Conservation (phyloP, 2,888 invertebrate species). For the Taphrorychus bicolor region DNA sequence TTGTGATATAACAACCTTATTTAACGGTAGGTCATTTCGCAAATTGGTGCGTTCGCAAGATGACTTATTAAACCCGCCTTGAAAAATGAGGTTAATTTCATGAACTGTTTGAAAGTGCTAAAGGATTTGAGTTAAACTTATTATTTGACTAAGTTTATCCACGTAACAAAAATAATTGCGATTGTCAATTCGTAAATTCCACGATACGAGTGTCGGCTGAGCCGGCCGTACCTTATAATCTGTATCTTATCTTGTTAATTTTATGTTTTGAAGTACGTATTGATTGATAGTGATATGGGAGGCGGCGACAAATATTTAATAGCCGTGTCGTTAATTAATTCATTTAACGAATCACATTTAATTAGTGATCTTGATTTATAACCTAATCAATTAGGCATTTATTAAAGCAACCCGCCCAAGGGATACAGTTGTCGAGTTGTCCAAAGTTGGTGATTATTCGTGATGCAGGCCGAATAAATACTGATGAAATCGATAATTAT, state of each 20-base stretch:
- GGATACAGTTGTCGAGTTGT: conserved; percentile 23
- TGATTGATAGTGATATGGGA: conserved; percentile 32
- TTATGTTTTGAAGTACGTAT: conserved; percentile 27
- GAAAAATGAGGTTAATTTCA: conserved; percentile 34
- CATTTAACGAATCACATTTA: conserved; percentile 36
- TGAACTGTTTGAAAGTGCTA: no score
- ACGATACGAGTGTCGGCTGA: conserved; percentile 14
- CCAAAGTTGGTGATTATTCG: conserved; percentile 22
- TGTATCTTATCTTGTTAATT: conserved; percentile 33
- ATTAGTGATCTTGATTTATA: conserved; percentile 39
- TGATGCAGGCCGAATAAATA: conserved; percentile 1
- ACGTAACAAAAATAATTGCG: no score
- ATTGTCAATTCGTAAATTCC: no score
- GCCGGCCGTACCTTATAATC: conserved; percentile 4
- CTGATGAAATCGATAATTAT: conserved; percentile 20
- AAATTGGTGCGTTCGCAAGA: conserved; percentile 21
- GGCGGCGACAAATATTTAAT: conserved; percentile 36
- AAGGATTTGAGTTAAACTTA: no score
- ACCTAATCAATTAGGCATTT: conserved; percentile 34
- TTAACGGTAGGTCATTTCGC: conserved; percentile 18
- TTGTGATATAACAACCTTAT: conserved; percentile 19
- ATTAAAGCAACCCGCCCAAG: conserved; percentile 23
- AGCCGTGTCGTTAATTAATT: conserved; percentile 31
- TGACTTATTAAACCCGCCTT: conserved; percentile 36
- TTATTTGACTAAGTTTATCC: no score